Evolutionary conservation across 2,888 invertebrate genomes (phyloP), one percentile per base, ranked within the genome.

Genomic region (Oscheius myriophilus): DNA sequence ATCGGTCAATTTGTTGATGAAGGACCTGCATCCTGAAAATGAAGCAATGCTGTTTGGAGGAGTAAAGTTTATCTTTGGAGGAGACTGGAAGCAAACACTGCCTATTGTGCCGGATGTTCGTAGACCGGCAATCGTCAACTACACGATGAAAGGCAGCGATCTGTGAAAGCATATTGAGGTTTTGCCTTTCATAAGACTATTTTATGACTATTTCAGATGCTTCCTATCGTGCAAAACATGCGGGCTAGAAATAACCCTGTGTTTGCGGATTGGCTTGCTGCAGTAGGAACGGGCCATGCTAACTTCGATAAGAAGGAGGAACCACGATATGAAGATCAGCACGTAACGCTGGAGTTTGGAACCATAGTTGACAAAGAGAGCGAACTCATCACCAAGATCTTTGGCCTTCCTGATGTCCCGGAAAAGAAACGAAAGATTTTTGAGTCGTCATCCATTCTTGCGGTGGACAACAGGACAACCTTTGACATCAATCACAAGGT

Each of bases 381-480:
- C 0, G 54, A 54, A 4, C 14, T 1, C 16, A 26, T n/a, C 2
- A 25, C 55, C 0, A 25, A n/a, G 1, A 41, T 55, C 2, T 65
- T 54, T 54, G 54, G 53, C 0, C 54, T 53, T 18, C 64, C 53
- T 2, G 21, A 42, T 12, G 33, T 54, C n/a, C 45, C 53, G 9
- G 18, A 54, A 21, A 11, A 14, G 18, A 16, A 25, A 12, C 33
- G 33, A 3, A 3, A 33, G 9, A 0, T 26, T 1, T 26, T 52
- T 1, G 49, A 58, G 39, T 23, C 51, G 0, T 21, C 58, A 0
- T 26, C 58, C 9, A 26, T 69, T 26, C 52, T 69, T n/a, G 65
- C 69, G 14, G n/a, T 65, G n/a, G 65, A 58, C 45, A 69, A 69
- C 25, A 41, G 14, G 18, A 65, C 57, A 4, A 39, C 65, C 23